phyloP scores from a whole-genome alignment of 2,888 invertebrate species.

The Cephus sareptanus region DNA sequence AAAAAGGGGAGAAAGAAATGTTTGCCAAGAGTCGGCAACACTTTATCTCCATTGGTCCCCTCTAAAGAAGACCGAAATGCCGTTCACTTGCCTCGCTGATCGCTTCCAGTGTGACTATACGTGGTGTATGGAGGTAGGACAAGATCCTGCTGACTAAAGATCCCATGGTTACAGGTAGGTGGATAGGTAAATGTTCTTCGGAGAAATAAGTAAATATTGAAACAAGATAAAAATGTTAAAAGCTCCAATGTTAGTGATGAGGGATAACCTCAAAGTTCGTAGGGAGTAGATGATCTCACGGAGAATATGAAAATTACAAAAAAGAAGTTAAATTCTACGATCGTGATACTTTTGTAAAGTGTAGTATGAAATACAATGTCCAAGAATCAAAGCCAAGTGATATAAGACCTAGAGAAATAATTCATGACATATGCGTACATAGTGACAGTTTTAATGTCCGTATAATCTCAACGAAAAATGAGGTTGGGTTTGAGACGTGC shows the following conservation, averaged over 20 bases:
- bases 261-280: not conserved
- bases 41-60: slow-evolving; percentile 22
- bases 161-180: slow-evolving; percentile 22
- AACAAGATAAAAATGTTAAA: slow-evolving; percentile 30
- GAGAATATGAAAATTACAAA: not conserved
- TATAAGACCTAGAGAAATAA: too few relatives aligned
- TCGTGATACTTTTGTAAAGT: not conserved
- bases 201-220: slow-evolving; percentile 28
- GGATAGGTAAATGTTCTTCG: slow-evolving; percentile 25
- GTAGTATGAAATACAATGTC: not conserved
- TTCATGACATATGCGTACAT: too few relatives aligned
- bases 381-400: too few relatives aligned
- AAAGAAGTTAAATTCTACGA: not conserved
- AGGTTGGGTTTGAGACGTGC: slow-evolving; percentile 22
- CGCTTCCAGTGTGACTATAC: not conserved
- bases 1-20: not conserved
- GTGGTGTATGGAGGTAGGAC: not conserved
- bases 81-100: slow-evolving; percentile 7
- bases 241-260: slow-evolving; percentile 9
- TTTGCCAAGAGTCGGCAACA: slow-evolving; percentile 31
- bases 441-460: too few relatives aligned
- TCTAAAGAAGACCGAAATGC: slow-evolving; percentile 6
- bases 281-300: not conserved
- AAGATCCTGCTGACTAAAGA: not conserved
- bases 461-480: not conserved